A percentile compares a stretch with the other conserved stretches of the same genome.
These are phyloP conservation scores for Pseudomyrmex sp. DNA, from an alignment of 1,140 invertebrate genomes.

Conservation along the genomic window DNA sequence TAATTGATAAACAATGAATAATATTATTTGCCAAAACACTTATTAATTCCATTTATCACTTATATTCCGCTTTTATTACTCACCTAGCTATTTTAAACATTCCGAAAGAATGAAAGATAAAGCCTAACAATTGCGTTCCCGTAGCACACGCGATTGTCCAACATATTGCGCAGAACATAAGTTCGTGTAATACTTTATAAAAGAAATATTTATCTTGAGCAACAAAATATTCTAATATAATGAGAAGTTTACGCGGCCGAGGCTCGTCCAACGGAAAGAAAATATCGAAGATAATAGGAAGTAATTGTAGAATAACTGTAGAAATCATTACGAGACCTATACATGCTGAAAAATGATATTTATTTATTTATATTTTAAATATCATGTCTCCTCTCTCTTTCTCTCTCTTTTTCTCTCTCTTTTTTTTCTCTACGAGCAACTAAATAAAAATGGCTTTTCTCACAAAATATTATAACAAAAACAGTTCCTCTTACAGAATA, in stretches of 20 bases:
- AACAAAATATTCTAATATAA: constrained; percentile 40
- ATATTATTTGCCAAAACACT: background rate
- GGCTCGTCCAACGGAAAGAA: constrained; percentile 39
- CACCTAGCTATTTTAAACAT: background rate
- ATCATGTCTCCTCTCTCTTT: no score
- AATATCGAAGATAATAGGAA: constrained; percentile 6
- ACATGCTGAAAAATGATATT: background rate
- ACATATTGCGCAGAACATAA: background rate
- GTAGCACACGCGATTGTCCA: background rate
- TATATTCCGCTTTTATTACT: background rate
- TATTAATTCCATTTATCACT: no score
- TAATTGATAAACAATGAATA: no score
- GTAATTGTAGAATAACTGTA: constrained; percentile 14
- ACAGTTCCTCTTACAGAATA: no score
- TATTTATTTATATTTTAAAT: no score
- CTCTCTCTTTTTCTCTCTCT: no score
- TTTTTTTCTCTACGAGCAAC: no score
- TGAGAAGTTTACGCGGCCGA: background rate
- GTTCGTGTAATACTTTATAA: background rate
- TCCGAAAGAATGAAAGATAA: background rate
- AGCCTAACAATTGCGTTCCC: background rate
- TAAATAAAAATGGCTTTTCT: no score
- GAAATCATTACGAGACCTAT: background rate
- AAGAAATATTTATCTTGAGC: background rate
- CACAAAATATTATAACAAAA: no score